Evolutionary conservation across 2,888 invertebrate genomes (phyloP).

Genomic region (Cephus spinipes): DNA sequence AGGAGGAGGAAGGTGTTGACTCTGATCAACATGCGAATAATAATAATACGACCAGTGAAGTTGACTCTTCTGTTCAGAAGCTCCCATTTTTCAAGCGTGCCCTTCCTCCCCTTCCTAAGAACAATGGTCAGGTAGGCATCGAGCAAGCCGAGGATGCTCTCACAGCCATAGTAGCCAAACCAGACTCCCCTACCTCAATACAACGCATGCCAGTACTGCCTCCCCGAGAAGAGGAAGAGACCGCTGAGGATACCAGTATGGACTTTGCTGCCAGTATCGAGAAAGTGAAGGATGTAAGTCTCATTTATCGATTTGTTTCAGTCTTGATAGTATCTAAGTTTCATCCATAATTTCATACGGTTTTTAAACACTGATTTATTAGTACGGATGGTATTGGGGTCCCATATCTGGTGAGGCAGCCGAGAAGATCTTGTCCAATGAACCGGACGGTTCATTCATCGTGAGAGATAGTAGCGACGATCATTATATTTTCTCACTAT

Average conservation of each 20-base stretch:
- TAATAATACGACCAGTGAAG: conserved; percentile 54
- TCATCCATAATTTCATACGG: conserved; percentile 16
- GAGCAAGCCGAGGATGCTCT: conserved; percentile 65
- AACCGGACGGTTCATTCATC: conserved; percentile 94
- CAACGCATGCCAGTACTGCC: conserved; percentile 57
- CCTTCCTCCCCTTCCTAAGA: conserved; percentile 75
- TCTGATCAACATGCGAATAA: conserved; percentile 55
- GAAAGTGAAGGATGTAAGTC: conserved; percentile 92
- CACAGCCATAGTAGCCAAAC: conserved; percentile 51
- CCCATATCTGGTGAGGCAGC: conserved; percentile 92
- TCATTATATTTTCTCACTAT: conserved; percentile 94
- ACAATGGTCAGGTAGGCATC: conserved; percentile 63
- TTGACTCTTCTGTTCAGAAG: conserved; percentile 65
- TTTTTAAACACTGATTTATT: conserved; percentile 22
- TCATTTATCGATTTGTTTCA: conserved; percentile 7
- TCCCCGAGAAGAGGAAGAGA: conserved; percentile 67
- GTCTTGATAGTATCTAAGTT: conserved; percentile 11
- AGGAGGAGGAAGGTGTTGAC: conserved; percentile 56
- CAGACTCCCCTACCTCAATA: conserved; percentile 56
- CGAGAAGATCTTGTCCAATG: conserved; percentile 90
- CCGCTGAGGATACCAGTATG: conserved; percentile 71
- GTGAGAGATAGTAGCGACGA: conserved; percentile 95
- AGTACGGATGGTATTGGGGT: conserved; percentile 98
- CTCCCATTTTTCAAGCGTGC: conserved; percentile 75
- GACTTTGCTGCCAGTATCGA: conserved; percentile 93